Percentiles rank a stretch among this genome's conserved stretches.
phyloP scores from a whole-genome alignment of 2,888 invertebrate genomes.

The Neuroscelio doddi region DNA sequence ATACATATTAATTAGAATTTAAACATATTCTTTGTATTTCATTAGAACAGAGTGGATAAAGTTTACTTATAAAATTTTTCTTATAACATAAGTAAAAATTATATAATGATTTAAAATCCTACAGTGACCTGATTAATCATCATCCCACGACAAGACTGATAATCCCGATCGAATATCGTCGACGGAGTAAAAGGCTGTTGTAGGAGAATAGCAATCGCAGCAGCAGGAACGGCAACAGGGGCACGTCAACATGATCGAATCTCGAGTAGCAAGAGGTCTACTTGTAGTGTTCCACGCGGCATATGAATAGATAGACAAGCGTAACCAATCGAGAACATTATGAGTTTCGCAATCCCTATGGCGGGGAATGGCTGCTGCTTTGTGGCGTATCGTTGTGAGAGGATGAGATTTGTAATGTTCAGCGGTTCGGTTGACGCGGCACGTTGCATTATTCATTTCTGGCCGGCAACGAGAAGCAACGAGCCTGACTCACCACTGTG shows the following conservation, averaged over 20 bases:
- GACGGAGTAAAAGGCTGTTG: no score
- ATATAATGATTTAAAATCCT: no score
- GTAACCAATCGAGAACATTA: conserved; percentile 47
- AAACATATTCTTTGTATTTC: no score
- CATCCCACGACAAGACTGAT: no score
- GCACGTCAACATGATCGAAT: conserved; percentile 40
- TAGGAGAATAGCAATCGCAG: conserved; percentile 27
- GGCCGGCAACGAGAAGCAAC: conserved; percentile 58
- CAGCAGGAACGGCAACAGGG: conserved; percentile 32
- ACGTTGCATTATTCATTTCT: conserved; percentile 69
- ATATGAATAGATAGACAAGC: conserved; percentile 46
- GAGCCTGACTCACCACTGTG: conserved; percentile 50
- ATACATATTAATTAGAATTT: no score
- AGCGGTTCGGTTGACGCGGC: conserved; percentile 63
- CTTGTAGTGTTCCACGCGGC: conserved; percentile 1
- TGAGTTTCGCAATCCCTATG: conserved; percentile 36
- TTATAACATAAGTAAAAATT: no score
- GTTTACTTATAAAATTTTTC: no score
- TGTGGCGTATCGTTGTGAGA: conserved; percentile 50
- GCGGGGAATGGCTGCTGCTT: no score
- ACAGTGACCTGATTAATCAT: no score
- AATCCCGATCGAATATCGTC: no score
- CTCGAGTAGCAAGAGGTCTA: conserved; percentile 6
- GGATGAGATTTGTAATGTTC: conserved; percentile 64
- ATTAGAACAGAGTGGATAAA: no score